Evolutionary conservation across 2,113 vertebrate genomes (phyloP).

Genomic region (Heterotis niloticus): DNA sequence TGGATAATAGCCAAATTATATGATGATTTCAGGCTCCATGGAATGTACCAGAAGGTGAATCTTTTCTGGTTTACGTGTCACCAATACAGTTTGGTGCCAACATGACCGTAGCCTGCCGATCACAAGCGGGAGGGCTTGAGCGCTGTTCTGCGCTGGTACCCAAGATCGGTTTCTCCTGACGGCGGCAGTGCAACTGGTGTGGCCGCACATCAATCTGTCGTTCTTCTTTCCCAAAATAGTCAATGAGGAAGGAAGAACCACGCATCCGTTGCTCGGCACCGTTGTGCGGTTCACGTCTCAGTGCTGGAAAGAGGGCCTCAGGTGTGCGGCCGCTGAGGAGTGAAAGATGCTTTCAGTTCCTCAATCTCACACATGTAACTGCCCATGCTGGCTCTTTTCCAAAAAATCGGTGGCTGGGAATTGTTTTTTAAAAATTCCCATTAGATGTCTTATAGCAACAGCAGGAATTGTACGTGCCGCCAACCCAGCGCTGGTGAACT

Average conservation of each 20-base stretch:
- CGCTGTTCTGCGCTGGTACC: no score
- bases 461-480: no score
- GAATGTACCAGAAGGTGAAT: not conserved
- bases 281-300: slow-evolving; percentile 68
- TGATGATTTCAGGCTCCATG: no score
- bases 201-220: not conserved
- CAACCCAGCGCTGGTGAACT: no score
- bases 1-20: no score
- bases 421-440: not conserved
- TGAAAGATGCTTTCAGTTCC: slow-evolving; percentile 74
- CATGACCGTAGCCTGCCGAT: no score
- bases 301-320: slow-evolving; percentile 20
- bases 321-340: slow-evolving; percentile 25
- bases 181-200: not conserved
- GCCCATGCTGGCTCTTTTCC: slow-evolving; percentile 44
- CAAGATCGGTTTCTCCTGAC: not conserved
- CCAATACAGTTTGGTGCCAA: no score
- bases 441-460: not conserved
- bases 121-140: no score
- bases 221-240: not conserved
- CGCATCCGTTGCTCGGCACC: slow-evolving; percentile 68
- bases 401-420: not conserved
- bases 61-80: no score
- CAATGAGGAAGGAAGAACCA: slow-evolving; percentile 72
- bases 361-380: slow-evolving; percentile 53